Evolutionary conservation across 64 coral and sea anemone species (phyloP), one percentile per base, ranked within the genome.

Genomic region (Porites lutea): DNA sequence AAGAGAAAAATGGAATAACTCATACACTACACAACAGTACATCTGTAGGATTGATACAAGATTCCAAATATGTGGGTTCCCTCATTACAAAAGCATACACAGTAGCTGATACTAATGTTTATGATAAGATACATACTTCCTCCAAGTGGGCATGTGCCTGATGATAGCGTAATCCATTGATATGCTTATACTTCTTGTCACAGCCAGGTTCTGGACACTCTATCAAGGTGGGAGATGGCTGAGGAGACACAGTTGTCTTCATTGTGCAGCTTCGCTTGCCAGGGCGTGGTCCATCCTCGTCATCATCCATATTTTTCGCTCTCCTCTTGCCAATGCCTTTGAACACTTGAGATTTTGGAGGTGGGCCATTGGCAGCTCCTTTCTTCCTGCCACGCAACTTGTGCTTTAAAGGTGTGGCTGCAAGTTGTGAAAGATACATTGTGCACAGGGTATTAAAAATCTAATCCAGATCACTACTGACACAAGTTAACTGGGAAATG

Each of bases 161-260:
- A 76, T 99, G 97, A 88, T 99, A 99, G 20, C 97, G 88, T 84
- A 99, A 65, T 1, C 97, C 94, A 92, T 99, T 99, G 3, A 99
- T 99, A 72, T 99, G 97, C 65, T 99, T 99, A 72, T 99, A 96
- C 60, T 96, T 99, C 82, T 99, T 99, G 61, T 89, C 93, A 89
- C 97, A 99, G 51, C 93, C 93, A 55, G 90, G 94, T 57, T 99
- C 97, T 78, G 97, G 97, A 51, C 97, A 99, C 88, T 96, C 94
- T 27, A 99, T 99, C 54, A 95, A 82, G 50, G 97, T 96, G 4
- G 94, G 97, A 46, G 97, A 99, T 0, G 97, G 97, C 27, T 93
- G 91, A 11, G 97, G 97, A 12, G 97, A 99, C 2, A 68, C 87
- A 52, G 90, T 92, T 23, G 87, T 92, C 73, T 99, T 99, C 19